Evolutionary conservation across 2,113 vertebrate genomes (phyloP).

Genomic region (Neofelis nebulosa): DNA sequence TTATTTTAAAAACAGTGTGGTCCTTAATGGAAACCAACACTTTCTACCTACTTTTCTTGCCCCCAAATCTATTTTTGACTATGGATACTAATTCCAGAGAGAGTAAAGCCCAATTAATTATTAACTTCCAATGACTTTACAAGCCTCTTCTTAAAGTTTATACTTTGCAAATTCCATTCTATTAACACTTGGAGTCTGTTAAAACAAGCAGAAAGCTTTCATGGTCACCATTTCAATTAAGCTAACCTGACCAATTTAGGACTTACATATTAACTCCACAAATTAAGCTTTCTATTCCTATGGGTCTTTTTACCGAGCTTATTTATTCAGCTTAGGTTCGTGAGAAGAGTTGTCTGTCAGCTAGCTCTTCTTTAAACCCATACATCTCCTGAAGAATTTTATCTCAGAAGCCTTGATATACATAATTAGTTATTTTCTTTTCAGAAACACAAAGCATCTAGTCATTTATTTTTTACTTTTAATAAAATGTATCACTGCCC

Average conservation of each 20-base stretch:
- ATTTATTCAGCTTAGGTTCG: constrained; percentile 54
- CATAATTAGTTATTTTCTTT: constrained; percentile 49
- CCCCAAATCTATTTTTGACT: background rate
- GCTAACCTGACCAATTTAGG: constrained; percentile 51
- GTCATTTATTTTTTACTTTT: background rate
- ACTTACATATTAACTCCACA: constrained; percentile 17
- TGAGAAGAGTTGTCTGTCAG: constrained; percentile 33
- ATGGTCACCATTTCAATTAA: constrained; percentile 48
- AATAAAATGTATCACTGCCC: background rate
- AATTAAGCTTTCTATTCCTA: constrained; percentile 5
- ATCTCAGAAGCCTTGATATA: constrained; percentile 5
- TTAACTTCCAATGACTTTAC: background rate
- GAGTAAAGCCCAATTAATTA: background rate
- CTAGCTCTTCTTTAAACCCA: constrained; percentile 38
- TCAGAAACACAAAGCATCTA: background rate
- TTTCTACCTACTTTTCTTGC: background rate
- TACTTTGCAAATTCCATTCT: background rate
- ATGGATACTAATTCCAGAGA: background rate
- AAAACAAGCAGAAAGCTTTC: constrained; percentile 32
- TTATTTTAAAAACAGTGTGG: background rate
- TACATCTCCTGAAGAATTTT: background rate
- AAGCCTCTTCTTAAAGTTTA: background rate
- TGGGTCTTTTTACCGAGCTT: constrained; percentile 33
- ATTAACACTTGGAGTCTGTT: background rate
- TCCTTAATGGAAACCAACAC: background rate